Evolutionary conservation across 92 coral and sea anemone genomes (phyloP).

Genomic region (Bergia puertoricense): DNA sequence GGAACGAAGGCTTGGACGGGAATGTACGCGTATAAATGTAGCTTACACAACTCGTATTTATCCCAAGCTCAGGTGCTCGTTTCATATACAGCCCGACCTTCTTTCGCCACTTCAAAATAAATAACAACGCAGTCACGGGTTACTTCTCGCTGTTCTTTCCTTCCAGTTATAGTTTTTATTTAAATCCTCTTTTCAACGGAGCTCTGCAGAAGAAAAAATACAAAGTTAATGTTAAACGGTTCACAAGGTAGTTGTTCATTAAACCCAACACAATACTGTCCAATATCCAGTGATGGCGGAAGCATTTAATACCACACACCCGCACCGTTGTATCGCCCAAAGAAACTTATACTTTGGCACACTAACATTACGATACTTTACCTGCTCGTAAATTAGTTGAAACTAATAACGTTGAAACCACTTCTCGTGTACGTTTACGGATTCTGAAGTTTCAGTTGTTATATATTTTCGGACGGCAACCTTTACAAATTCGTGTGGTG

Average conservation of each 20-base stretch:
- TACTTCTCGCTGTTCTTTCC: not conserved
- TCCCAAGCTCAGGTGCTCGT: not conserved
- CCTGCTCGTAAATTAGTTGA: too few relatives aligned
- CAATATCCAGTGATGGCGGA: too few relatives aligned
- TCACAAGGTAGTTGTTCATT: not conserved
- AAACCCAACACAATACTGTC: not conserved
- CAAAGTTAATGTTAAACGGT: not conserved
- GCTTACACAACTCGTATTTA: not conserved
- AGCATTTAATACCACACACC: too few relatives aligned
- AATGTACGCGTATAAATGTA: not conserved
- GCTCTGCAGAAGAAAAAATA: slow-evolving; percentile 8
- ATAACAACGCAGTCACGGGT: not conserved
- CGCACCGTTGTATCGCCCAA: too few relatives aligned
- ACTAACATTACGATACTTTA: too few relatives aligned
- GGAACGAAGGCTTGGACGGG: not conserved
- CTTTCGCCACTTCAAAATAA: not conserved
- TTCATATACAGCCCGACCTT: not conserved
- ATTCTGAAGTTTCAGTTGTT: too few relatives aligned
- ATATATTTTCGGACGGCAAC: too few relatives aligned
- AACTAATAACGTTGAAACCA: too few relatives aligned
- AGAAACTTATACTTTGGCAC: too few relatives aligned
- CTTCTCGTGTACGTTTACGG: too few relatives aligned
- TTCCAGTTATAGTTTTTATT: not conserved
- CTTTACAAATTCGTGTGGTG: too few relatives aligned
- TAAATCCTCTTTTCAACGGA: not conserved